Percentiles rank a stretch among this genome's conserved stretches.
Evolutionary conservation across 1,140 invertebrate species (phyloP).

Genomic region (Gonioctena quinquepunctata): DNA sequence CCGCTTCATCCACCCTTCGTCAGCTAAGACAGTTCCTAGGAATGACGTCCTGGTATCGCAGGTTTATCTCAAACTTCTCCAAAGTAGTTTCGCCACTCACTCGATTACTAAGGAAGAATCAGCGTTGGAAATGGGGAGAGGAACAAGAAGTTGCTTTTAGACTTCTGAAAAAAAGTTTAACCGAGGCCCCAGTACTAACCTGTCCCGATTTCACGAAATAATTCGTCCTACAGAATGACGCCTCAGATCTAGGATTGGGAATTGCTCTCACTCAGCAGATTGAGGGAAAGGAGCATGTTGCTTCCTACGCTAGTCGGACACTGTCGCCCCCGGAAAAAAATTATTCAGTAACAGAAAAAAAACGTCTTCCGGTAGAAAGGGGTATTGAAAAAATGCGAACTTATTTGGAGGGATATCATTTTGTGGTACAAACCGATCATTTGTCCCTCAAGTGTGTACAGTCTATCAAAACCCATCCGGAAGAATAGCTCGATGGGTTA

Average conservation of each 20-base stretch:
- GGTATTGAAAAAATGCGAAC: conserved; percentile 52
- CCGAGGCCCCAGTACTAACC: conserved; percentile 20
- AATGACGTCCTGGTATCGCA: conserved; percentile 19
- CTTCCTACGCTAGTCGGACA: conserved; percentile 46
- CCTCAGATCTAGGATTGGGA: conserved; percentile 36
- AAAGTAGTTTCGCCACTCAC: conserved; percentile 23
- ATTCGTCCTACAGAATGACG: conserved; percentile 35
- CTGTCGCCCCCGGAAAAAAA: conserved; percentile 52
- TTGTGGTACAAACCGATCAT: conserved; percentile 59
- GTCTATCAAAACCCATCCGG: conserved; percentile 53
- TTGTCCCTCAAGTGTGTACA: conserved; percentile 56
- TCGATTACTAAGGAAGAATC: conserved; percentile 15
- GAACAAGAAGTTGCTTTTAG: not conserved
- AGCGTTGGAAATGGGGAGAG: not conserved
- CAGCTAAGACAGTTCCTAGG: conserved; percentile 20
- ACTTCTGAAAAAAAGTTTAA: not conserved
- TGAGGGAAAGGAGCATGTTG: conserved; percentile 26
- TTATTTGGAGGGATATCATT: conserved; percentile 55
- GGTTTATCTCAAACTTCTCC: conserved; percentile 18
- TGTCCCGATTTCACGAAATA: conserved; percentile 1
- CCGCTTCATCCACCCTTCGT: too few species aligned
- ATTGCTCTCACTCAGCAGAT: conserved; percentile 22
- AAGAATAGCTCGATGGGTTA: conserved; percentile 54
- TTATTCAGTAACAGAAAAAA: conserved; percentile 56
- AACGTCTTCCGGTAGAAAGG: conserved; percentile 57